Conservation (phyloP, 1,140 invertebrate species). For the Agrypnia vestita region DNA sequence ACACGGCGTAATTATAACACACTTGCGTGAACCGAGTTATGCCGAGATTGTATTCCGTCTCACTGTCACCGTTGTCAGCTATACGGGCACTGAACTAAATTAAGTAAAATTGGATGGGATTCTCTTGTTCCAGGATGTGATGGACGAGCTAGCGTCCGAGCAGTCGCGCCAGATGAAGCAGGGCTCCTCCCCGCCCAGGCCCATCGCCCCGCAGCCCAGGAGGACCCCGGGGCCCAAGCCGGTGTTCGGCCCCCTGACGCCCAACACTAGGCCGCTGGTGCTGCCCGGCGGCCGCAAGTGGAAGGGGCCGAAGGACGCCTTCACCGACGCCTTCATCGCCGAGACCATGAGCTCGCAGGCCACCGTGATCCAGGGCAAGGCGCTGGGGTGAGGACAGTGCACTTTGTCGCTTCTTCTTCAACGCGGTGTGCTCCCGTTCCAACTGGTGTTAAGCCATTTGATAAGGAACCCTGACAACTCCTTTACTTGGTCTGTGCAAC, state of each 20-base stretch:
- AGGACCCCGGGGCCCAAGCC: slow-evolving; percentile 50
- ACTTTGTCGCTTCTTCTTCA: neutral
- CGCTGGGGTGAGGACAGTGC: slow-evolving; percentile 77
- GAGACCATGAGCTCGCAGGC: slow-evolving; percentile 83
- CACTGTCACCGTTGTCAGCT: no score
- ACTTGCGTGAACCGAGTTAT: no score
- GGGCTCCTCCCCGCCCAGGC: slow-evolving; percentile 62
- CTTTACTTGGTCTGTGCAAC: no score
- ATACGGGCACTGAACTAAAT: no score
- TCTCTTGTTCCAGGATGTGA: slow-evolving; percentile 64
- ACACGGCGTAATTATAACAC: no score
- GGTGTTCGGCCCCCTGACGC: slow-evolving; percentile 73
- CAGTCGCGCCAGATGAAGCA: slow-evolving; percentile 68
- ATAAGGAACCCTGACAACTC: no score
- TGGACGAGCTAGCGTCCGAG: slow-evolving; percentile 68
- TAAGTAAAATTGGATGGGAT: no score
- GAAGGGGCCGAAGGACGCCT: slow-evolving; percentile 84
- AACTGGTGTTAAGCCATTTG: no score
- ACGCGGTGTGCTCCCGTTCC: neutral
- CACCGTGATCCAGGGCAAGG: slow-evolving; percentile 83
- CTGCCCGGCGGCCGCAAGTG: slow-evolving; percentile 82
- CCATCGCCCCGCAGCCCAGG: slow-evolving; percentile 67
- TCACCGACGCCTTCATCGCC: slow-evolving; percentile 84
- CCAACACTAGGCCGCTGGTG: slow-evolving; percentile 74
- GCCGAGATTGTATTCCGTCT: no score